phyloP scores from a whole-genome alignment of 2,113 vertebrate species.

The Cebus imitator region DNA sequence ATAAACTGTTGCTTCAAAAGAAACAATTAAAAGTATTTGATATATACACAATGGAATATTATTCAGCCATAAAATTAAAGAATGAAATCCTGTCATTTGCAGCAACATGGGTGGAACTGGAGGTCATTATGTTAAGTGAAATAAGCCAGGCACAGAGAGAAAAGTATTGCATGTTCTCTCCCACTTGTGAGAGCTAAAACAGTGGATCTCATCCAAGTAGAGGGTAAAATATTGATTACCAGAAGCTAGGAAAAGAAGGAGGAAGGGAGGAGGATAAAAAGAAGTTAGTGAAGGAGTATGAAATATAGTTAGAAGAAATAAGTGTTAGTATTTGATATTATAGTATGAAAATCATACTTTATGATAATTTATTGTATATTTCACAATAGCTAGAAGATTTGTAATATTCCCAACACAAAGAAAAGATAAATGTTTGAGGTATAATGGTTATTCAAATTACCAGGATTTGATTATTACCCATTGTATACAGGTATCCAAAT shows the following conservation, averaged over 20 bases:
- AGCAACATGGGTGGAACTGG: background rate
- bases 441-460: too few species aligned
- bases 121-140: background rate
- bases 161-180: background rate
- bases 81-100: background rate
- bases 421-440: background rate
- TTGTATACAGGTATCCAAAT: background rate
- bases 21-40: constrained; percentile 1
- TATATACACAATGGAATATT: background rate
- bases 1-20: background rate
- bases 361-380: background rate
- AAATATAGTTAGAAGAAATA: background rate
- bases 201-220: background rate
- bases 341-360: background rate
- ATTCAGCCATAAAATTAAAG: background rate
- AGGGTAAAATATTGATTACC: background rate
- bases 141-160: background rate
- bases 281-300: background rate
- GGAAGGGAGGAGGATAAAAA: background rate
- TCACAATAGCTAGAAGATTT: background rate
- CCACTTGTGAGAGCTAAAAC: background rate
- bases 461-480: too few species aligned
- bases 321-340: background rate
- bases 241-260: background rate
- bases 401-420: background rate